Conservation (phyloP, 2,888 invertebrate genomes). For the Troides helena region DNA sequence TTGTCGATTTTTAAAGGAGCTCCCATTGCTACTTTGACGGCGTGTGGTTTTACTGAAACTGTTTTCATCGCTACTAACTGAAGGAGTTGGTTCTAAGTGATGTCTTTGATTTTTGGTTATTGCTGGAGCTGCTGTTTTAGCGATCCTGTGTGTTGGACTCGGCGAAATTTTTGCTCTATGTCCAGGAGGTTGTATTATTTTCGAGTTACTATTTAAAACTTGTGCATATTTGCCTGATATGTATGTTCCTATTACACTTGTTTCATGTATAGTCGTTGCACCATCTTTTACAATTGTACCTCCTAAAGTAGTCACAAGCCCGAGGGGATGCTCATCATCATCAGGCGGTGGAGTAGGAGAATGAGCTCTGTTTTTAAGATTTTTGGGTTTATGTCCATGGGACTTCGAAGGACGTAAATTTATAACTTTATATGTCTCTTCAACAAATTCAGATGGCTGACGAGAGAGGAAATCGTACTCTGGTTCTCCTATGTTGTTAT, state of each 20-base stretch:
- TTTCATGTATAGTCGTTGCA: slow-evolving; percentile 91
- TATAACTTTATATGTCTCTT: slow-evolving; percentile 91
- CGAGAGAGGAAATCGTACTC: slow-evolving; percentile 92
- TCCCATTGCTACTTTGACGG: slow-evolving; percentile 71
- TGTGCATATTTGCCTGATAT: slow-evolving; percentile 94
- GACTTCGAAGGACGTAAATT: slow-evolving; percentile 87
- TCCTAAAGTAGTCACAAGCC: slow-evolving; percentile 90
- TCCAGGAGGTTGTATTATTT: slow-evolving; percentile 73
- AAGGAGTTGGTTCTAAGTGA: slow-evolving; percentile 84
- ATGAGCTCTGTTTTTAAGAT: slow-evolving; percentile 63
- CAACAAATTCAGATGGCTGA: slow-evolving; percentile 91
- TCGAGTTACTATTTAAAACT: slow-evolving; percentile 90
- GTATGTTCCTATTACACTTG: slow-evolving; percentile 93
- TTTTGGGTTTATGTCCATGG: slow-evolving; percentile 70
- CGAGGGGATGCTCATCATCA: slow-evolving; percentile 86
- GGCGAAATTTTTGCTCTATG: slow-evolving; percentile 84
- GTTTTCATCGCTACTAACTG: slow-evolving; percentile 82
- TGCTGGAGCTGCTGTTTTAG: slow-evolving; percentile 88
- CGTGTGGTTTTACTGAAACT: slow-evolving; percentile 78
- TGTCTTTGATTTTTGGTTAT: slow-evolving; percentile 76
- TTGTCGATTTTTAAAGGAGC: slow-evolving; percentile 81
- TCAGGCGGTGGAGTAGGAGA: slow-evolving; percentile 70
- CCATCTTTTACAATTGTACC: slow-evolving; percentile 92
- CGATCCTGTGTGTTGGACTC: slow-evolving; percentile 83
- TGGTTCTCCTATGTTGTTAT: slow-evolving; percentile 88